Evolutionary conservation across 2,113 vertebrate species (phyloP).

Genomic region (Myocastor coypus): DNA sequence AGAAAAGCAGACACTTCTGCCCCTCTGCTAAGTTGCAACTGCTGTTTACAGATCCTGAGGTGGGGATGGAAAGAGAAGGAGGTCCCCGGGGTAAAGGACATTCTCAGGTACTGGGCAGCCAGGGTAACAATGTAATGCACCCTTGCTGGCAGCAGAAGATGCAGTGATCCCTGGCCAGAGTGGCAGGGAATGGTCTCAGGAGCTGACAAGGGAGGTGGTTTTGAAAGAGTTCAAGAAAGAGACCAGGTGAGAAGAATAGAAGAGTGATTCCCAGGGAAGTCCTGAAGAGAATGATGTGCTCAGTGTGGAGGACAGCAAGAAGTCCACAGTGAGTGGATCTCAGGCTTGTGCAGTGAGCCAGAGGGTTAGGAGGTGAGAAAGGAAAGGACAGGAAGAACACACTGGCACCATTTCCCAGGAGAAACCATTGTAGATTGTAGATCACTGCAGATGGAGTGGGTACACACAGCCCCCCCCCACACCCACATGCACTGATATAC

Average conservation of each 20-base stretch:
- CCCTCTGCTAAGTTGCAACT: not conserved
- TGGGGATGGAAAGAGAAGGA: not conserved
- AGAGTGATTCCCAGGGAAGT: not conserved
- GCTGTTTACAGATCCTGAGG: not conserved
- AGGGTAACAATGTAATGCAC: not conserved
- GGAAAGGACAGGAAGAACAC: not conserved
- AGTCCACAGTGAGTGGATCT: not conserved
- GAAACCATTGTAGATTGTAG: not conserved
- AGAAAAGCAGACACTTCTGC: not conserved
- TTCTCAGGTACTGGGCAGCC: not conserved
- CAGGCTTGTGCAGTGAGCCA: not conserved
- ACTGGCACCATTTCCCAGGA: not conserved
- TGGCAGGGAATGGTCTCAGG: not conserved
- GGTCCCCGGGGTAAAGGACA: not conserved
- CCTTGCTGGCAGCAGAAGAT: not conserved
- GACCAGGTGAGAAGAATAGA: not conserved
- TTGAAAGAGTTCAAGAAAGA: not conserved
- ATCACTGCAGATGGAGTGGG: not conserved
- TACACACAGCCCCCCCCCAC: not conserved
- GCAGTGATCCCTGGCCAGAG: rapidly evolving
- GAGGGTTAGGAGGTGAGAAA: not conserved
- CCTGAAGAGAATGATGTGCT: not conserved
- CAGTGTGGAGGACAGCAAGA: not conserved
- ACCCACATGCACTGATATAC: not conserved
- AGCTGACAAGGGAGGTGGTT: not conserved